Conservation (phyloP, 2,888 invertebrate genomes). For the Elysia crispata region DNA sequence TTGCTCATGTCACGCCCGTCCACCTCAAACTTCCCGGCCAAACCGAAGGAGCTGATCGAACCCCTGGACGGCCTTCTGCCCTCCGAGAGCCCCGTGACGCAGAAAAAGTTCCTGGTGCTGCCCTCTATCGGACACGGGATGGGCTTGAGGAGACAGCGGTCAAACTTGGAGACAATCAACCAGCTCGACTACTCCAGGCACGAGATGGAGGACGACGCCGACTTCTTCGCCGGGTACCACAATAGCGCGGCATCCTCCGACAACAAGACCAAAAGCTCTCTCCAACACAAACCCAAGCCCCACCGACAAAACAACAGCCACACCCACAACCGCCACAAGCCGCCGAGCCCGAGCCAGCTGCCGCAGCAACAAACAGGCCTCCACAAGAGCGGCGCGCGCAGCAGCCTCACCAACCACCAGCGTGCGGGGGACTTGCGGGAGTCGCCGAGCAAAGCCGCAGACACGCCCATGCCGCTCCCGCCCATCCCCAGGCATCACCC, state of each 20-base stretch:
- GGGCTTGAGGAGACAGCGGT: conserved; percentile 39
- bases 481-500: conserved; percentile 11
- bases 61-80: conserved; percentile 56
- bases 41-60: conserved; percentile 55
- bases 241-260: neutral
- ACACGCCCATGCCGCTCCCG: conserved; percentile 42
- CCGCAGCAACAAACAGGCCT: neutral
- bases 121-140: conserved; percentile 57
- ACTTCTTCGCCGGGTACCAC: conserved; percentile 63
- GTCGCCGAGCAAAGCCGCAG: conserved; percentile 22
- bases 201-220: conserved; percentile 61
- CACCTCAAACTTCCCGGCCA: conserved; percentile 30
- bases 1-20: conserved; percentile 32
- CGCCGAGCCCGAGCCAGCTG: neutral
- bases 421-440: neutral
- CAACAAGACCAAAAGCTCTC: conserved; percentile 13
- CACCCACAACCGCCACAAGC: neutral
- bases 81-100: conserved; percentile 52
- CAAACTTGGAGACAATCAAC: conserved; percentile 51
- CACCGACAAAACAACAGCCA: no score
- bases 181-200: conserved; percentile 64
- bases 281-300: neutral
- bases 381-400: no score
- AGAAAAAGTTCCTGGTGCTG: conserved; percentile 64
- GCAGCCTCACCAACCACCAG: no score